Evolutionary conservation across 1,140 invertebrate species (phyloP).

Genomic region (Macrostomum lignano): DNA sequence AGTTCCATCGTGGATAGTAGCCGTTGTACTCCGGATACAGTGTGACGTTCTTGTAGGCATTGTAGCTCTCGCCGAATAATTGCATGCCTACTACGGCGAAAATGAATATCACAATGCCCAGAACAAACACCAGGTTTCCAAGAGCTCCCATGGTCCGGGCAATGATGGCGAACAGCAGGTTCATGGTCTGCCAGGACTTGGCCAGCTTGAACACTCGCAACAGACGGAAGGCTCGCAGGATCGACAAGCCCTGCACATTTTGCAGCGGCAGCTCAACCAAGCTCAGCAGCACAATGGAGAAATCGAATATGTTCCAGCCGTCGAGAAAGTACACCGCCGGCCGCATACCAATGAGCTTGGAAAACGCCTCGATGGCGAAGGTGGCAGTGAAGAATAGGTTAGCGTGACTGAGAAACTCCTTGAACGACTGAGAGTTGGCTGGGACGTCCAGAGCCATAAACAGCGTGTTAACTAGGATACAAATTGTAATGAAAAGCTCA

Average conservation of each 20-base stretch:
- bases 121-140: constrained; percentile 78
- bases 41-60: constrained; percentile 13
- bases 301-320: constrained; percentile 96
- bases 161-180: constrained; percentile 88
- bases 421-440: constrained; percentile 38
- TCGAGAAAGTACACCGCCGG: constrained; percentile 90
- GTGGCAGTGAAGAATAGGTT: constrained; percentile 97
- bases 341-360: constrained; percentile 82
- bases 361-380: constrained; percentile 72
- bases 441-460: constrained; percentile 93
- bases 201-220: constrained; percentile 91
- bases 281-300: constrained; percentile 79
- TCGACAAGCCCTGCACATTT: constrained; percentile 70
- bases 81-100: constrained; percentile 95
- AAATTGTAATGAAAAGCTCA: constrained; percentile 82
- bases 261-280: constrained; percentile 65
- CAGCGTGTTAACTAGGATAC: constrained; percentile 81
- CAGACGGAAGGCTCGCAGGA: constrained; percentile 83
- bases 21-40: constrained; percentile 8
- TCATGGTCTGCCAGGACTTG: constrained; percentile 91
- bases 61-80: constrained; percentile 72
- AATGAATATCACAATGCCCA: constrained; percentile 91
- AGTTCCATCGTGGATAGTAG: constrained; percentile 60
- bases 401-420: constrained; percentile 50
- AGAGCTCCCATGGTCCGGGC: constrained; percentile 80